Conservation (phyloP, 2,888 invertebrate species). For the Bellardia pandia region DNA sequence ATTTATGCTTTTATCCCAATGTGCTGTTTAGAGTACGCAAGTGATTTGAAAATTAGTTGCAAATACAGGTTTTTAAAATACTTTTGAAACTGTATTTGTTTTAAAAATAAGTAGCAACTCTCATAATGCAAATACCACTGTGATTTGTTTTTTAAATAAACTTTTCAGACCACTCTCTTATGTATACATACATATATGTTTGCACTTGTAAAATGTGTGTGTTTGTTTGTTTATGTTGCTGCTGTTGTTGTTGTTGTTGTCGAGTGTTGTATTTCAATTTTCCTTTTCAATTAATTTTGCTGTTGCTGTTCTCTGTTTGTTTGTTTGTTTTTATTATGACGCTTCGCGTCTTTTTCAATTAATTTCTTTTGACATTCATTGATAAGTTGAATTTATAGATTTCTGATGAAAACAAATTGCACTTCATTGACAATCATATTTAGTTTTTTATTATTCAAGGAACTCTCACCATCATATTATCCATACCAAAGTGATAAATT, state of each 20-base stretch:
- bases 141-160: background rate
- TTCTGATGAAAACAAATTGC: slow-evolving; percentile 39
- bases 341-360: slow-evolving; percentile 20
- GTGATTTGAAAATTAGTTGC: no score
- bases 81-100: no score
- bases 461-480: background rate
- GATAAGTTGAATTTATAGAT: slow-evolving; percentile 50
- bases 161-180: background rate
- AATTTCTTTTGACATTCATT: slow-evolving; percentile 45
- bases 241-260: background rate
- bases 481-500: background rate
- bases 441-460: background rate
- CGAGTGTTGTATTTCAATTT: slow-evolving; percentile 44
- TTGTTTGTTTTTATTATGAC: slow-evolving; percentile 35
- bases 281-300: slow-evolving; percentile 45
- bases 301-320: background rate
- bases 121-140: no score
- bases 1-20: no score
- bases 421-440: slow-evolving; percentile 26
- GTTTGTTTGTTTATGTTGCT: background rate
- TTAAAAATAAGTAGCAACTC: no score
- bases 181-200: no score
- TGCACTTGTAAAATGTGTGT: background rate
- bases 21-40: no score
- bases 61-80: no score